These are phyloP conservation scores for Sarcophaga rosellei DNA, from an alignment of 2,888 invertebrate species.

Conservation along the genomic window DNA sequence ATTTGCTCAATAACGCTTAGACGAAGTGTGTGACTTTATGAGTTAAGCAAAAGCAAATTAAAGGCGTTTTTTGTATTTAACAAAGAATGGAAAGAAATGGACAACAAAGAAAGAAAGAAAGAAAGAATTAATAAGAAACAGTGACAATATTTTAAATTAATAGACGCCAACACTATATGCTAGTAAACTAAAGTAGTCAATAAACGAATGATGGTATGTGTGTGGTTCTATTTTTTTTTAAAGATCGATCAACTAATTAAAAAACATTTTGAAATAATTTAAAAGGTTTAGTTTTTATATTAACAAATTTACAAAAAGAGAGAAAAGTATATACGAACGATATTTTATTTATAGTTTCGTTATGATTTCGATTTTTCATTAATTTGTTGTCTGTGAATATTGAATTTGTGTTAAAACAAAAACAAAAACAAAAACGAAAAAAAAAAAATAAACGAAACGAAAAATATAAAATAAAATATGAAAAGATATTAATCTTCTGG, in stretches of 20 bases:
- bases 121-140: conserved; percentile 69
- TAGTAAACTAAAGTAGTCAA: conserved; percentile 52
- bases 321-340: too few relatives aligned
- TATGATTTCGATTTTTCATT: conserved; percentile 44
- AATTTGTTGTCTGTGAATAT: conserved; percentile 46
- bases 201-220: conserved; percentile 23
- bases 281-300: conserved; percentile 24
- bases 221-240: conserved; percentile 43
- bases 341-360: conserved; percentile 57
- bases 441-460: not conserved
- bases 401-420: not conserved
- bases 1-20: conserved; percentile 19
- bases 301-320: conserved; percentile 1
- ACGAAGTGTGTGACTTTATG: conserved; percentile 63
- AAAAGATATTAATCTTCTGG: conserved; percentile 78
- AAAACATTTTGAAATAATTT: conserved; percentile 72
- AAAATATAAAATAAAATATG: conserved; percentile 16
- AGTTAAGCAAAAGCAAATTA: conserved; percentile 41
- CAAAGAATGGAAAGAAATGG: too few relatives aligned
- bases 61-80: conserved; percentile 74
- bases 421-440: not conserved
- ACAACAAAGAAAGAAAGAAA: too few relatives aligned
- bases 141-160: conserved; percentile 79
- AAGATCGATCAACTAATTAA: conserved; percentile 74
- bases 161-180: conserved; percentile 68